These are phyloP conservation scores for Brachypodius melanocephalos DNA, from an alignment of 2,113 vertebrate species.

Conservation along the genomic window DNA sequence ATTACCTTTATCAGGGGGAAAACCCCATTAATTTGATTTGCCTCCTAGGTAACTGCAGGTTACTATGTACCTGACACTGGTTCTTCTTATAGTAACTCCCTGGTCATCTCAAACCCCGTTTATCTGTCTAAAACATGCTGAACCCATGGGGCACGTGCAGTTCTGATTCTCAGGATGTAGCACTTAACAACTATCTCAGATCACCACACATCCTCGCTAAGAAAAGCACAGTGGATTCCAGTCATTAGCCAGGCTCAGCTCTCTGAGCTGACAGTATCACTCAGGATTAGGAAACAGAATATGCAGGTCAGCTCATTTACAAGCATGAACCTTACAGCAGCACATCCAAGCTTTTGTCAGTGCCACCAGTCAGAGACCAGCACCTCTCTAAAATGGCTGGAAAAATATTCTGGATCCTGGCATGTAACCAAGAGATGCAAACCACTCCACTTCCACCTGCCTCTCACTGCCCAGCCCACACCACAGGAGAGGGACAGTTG, in stretches of 20 bases:
- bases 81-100: conserved; percentile 31
- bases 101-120: conserved; percentile 9
- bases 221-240: conserved; percentile 65
- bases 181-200: conserved; percentile 50
- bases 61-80: conserved; percentile 1
- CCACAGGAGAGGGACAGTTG: not conserved
- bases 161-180: conserved; percentile 39
- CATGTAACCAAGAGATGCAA: not conserved
- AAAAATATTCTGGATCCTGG: not conserved
- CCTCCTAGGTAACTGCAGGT: conserved; percentile 27
- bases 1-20: conserved; percentile 17
- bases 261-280: conserved; percentile 58
- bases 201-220: conserved; percentile 32
- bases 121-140: conserved; percentile 24
- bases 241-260: conserved; percentile 58
- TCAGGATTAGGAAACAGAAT: conserved; percentile 62
- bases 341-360: conserved; percentile 2
- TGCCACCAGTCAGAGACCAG: not conserved
- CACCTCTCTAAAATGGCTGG: not conserved
- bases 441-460: not conserved
- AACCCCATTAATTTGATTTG: conserved; percentile 33
- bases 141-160: conserved; percentile 32
- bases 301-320: conserved; percentile 45
- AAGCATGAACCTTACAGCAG: not conserved
- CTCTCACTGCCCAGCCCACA: not conserved